A percentile compares a stretch with the other conserved stretches of the same genome.
phyloP scores from a whole-genome alignment of 2,113 vertebrate genomes.

The Glaucidium brasilianum region DNA sequence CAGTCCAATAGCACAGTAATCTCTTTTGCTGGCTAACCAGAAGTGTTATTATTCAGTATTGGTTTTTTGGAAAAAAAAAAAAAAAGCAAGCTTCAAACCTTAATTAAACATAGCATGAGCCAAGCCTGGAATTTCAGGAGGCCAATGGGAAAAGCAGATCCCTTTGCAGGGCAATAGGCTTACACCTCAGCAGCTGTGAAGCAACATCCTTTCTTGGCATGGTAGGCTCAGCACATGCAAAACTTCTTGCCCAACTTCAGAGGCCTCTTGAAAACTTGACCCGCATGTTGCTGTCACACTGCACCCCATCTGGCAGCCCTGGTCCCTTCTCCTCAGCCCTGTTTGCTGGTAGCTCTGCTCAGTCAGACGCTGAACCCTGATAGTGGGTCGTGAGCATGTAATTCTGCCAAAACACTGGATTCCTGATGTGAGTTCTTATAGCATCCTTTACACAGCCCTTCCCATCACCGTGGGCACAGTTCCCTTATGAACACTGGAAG shows the following conservation, averaged over 20 bases:
- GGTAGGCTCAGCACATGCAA: background rate
- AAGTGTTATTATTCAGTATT: background rate
- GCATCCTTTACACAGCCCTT: background rate
- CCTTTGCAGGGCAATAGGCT: background rate
- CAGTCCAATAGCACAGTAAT: background rate
- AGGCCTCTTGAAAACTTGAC: background rate
- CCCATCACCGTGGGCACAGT: accelerated
- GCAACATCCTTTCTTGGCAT: background rate
- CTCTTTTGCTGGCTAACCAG: background rate
- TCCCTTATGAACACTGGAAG: background rate
- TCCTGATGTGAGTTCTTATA: background rate
- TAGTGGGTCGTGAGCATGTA: accelerated
- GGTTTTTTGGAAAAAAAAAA: background rate
- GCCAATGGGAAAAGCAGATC: background rate
- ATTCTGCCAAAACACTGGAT: background rate
- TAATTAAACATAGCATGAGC: background rate
- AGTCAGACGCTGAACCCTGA: accelerated
- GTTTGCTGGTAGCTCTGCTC: background rate
- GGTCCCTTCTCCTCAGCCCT: background rate
- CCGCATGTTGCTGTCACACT: background rate
- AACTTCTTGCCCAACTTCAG: background rate
- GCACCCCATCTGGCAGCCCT: accelerated
- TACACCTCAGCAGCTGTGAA: background rate
- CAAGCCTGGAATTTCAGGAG: background rate
- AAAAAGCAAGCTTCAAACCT: background rate